Evolutionary conservation across 2,797 vertebrate species (phyloP).

Genomic region (Galaxias olidus): DNA sequence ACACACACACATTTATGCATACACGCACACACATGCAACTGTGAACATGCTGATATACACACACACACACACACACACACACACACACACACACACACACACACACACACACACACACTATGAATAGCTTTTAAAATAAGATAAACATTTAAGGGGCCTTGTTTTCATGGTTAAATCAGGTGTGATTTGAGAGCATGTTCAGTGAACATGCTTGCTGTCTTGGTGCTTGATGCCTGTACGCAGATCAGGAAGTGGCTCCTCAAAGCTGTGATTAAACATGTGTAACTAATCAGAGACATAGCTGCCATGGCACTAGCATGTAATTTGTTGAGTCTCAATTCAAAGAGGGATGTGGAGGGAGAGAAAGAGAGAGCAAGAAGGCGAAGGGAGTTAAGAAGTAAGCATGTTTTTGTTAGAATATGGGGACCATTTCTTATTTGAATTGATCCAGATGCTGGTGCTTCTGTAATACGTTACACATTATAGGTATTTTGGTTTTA

Average conservation of each 20-base stretch:
- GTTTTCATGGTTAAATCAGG: conserved; percentile 83
- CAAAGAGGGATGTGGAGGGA: conserved; percentile 56
- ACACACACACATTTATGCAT: conserved; percentile 15
- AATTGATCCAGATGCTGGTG: conserved; percentile 7
- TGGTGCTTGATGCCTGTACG: conserved; percentile 81
- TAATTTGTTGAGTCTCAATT: conserved; percentile 88
- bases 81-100: conserved; percentile 18
- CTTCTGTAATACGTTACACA: background rate
- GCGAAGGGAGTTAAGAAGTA: conserved; percentile 35
- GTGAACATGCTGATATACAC: conserved; percentile 6
- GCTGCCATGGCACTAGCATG: conserved; percentile 87
- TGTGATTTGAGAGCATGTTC: conserved; percentile 85
- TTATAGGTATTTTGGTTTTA: no score
- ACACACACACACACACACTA: conserved; percentile 16
- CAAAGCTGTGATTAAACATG: conserved; percentile 97
- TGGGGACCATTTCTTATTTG: conserved; percentile 23
- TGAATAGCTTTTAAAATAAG: conserved; percentile 38
- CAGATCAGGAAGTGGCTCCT: conserved; percentile 91
- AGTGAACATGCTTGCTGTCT: conserved; percentile 78
- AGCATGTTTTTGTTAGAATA: conserved; percentile 22
- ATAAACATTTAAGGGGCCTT: conserved; percentile 54
- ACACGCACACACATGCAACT: conserved; percentile 21
- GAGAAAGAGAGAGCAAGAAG: conserved; percentile 71
- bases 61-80: conserved; percentile 11
- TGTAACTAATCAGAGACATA: conserved; percentile 94